These are phyloP conservation scores for Coilia nasus DNA, from an alignment of 2,797 vertebrate species.

Conservation along the genomic window DNA sequence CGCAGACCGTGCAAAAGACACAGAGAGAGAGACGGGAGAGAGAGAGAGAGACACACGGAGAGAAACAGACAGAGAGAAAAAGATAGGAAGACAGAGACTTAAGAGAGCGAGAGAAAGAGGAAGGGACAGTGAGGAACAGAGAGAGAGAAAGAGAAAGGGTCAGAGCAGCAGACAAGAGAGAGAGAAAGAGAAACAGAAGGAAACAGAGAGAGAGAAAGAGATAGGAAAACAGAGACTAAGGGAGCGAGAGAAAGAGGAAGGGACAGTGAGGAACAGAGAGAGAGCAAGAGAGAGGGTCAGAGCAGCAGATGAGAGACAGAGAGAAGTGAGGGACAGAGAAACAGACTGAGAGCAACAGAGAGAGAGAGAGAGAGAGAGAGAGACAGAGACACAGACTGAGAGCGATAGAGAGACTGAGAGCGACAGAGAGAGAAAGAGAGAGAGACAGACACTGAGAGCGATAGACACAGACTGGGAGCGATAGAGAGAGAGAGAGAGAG, in stretches of 20 bases:
- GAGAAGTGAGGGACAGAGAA: too few relatives aligned
- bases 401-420: too few relatives aligned
- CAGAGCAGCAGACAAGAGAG: background rate
- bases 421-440: too few relatives aligned
- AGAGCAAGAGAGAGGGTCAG: too few relatives aligned
- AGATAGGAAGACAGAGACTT: constrained; percentile 9
- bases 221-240: constrained; percentile 18
- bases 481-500: too few relatives aligned
- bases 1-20: background rate
- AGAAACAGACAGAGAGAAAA: background rate
- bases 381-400: too few relatives aligned
- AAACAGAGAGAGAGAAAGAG: constrained; percentile 26
- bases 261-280: too few relatives aligned
- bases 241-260: constrained; percentile 47
- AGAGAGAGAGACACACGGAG: constrained; percentile 11
- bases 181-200: constrained; percentile 47
- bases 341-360: too few relatives aligned
- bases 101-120: background rate
- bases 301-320: too few relatives aligned
- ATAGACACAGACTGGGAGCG: too few relatives aligned
- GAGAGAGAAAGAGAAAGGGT: background rate
- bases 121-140: background rate
- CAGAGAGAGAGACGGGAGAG: constrained; percentile 23
- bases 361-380: too few relatives aligned
- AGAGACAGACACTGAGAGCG: too few relatives aligned